Percentiles rank a stretch among this genome's conserved stretches.
Evolutionary conservation across 2,797 vertebrate genomes (phyloP).

Genomic region (Botia kubotai): DNA sequence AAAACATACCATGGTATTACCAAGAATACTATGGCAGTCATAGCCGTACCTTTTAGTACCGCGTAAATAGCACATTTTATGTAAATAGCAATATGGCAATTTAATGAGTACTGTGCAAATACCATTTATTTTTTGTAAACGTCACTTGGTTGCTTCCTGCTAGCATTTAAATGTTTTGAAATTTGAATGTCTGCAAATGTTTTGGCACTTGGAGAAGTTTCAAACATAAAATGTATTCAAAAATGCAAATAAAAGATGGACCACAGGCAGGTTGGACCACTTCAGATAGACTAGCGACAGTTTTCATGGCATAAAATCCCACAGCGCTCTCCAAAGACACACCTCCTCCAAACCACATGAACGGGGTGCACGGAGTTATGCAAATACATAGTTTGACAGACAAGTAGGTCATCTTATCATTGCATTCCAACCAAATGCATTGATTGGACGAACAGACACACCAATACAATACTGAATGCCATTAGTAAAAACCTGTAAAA

Average conservation of each 20-base stretch:
- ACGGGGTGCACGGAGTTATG: too few relatives aligned
- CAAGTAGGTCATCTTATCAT: too few relatives aligned
- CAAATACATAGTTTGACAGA: too few relatives aligned
- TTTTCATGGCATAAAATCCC: too few relatives aligned
- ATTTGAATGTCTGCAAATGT: conserved; percentile 22
- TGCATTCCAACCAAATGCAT: too few relatives aligned
- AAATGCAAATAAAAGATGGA: neutral
- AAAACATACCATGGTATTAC: neutral
- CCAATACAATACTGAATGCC: conserved; percentile 15
- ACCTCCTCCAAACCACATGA: too few relatives aligned
- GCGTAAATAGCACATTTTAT: neutral
- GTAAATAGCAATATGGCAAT: neutral
- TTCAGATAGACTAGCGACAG: too few relatives aligned
- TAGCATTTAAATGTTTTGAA: conserved; percentile 33
- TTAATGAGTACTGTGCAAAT: conserved; percentile 2
- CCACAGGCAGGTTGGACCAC: neutral
- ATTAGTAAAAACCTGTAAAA: neutral
- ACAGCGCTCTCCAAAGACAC: too few relatives aligned
- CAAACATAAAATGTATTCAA: neutral
- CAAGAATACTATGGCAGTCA: neutral
- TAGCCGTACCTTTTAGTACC: neutral
- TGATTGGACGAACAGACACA: conserved; percentile 6
- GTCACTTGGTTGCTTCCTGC: conserved; percentile 22
- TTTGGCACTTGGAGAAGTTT: conserved; percentile 11
- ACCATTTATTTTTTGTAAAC: neutral